phyloP scores from a whole-genome alignment of 2,888 invertebrate genomes.

The Trichopoda pennipes region DNA sequence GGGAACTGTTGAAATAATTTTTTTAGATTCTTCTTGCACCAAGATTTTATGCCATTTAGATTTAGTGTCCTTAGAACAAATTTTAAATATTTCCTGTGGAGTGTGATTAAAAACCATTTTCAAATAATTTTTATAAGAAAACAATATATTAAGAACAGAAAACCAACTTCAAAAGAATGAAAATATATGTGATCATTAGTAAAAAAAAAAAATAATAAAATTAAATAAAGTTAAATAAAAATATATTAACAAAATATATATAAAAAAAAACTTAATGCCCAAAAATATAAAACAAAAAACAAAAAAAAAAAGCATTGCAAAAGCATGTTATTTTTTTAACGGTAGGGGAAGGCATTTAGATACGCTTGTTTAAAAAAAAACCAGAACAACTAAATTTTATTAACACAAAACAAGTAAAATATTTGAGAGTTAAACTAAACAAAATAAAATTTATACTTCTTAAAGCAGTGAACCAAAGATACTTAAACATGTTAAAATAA shows the following conservation, averaged over 20 bases:
- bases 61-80: no score
- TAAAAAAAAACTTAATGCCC: conserved; percentile 51
- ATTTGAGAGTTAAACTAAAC: conserved; percentile 56
- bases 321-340: conserved; percentile 27
- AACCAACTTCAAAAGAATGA: not conserved
- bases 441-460: conserved; percentile 36
- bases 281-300: conserved; percentile 60
- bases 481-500: conserved; percentile 40
- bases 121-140: not conserved
- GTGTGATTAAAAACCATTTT: not conserved
- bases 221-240: conserved; percentile 1
- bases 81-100: not conserved
- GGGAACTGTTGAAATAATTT: no score
- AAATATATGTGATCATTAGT: conserved; percentile 55
- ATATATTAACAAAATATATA: not conserved
- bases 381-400: conserved; percentile 41
- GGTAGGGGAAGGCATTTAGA: conserved; percentile 75
- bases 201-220: conserved; percentile 26
- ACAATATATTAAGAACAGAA: not conserved
- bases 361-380: conserved; percentile 73
- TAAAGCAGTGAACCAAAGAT: conserved; percentile 67
- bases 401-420: conserved; percentile 36
- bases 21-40: no score
- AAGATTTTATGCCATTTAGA: no score
- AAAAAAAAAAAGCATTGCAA: conserved; percentile 46